A percentile compares a stretch with the other conserved stretches of the same genome.
Conservation (phyloP, 2,797 vertebrate species). For the Carcharodon carcharias region DNA sequence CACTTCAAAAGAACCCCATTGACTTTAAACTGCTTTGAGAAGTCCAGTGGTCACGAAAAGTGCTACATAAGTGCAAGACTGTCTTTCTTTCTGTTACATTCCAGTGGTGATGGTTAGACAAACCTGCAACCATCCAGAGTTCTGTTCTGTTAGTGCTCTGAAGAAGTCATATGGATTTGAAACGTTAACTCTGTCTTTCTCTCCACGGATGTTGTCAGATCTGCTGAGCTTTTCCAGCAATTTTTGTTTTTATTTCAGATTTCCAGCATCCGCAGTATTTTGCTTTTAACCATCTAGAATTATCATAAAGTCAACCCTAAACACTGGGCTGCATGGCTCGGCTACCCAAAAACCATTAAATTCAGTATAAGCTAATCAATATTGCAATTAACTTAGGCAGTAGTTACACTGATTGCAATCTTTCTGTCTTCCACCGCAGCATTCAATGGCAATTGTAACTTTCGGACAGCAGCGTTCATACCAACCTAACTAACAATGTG, state of each 20-base stretch:
- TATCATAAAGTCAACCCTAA: background rate
- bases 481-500: background rate
- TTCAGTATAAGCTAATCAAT: background rate
- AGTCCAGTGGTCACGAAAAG: background rate
- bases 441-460: background rate
- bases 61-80: background rate
- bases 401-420: background rate
- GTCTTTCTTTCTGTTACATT: background rate
- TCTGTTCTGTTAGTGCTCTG: too few species aligned
- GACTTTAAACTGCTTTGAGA: background rate
- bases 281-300: background rate
- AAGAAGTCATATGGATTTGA: too few species aligned
- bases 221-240: too few species aligned
- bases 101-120: background rate
- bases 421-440: background rate
- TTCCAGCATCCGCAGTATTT: too few species aligned
- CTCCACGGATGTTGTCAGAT: too few species aligned
- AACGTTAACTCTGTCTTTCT: too few species aligned
- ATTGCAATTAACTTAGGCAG: background rate
- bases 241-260: too few species aligned
- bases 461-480: background rate
- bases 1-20: background rate
- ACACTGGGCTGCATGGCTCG: background rate
- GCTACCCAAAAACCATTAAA: background rate
- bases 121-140: background rate